Evolutionary conservation across 2,888 invertebrate genomes (phyloP), one percentile per base, ranked within the genome.

Genomic region (Apeira syringaria): DNA sequence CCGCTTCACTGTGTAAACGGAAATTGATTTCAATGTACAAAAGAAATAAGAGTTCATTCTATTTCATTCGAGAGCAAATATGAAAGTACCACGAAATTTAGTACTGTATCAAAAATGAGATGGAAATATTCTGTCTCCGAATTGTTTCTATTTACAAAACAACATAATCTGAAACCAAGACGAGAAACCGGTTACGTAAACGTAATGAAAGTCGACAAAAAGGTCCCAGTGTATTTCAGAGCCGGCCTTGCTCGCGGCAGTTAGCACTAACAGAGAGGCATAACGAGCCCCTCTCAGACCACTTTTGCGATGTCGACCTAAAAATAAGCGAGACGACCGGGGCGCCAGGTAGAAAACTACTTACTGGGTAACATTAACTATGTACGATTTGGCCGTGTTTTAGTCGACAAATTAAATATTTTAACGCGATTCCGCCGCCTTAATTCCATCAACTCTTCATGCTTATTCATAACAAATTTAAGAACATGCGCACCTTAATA

Each of bases 261-360:
- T 66, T 57, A 62, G 48, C 47, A 45, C 53, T 61, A 68, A 66
- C 56, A 61, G 61, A 58, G 48, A 47, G 39, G 34, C 51, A 57
- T 64, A 64, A 64, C 67, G 60, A 54, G 61, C 59, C 62, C 77
- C 69, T 68, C 53, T 61, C 51, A 50, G 52, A 54, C 61, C 59
- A 67, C 68, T 71, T 65, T 59, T 58, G 61, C 54, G 56, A 60
- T 49, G 63, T 51, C 67, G 74, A 74, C 77, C 78, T 80, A 78
- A 80, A 82, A 74, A 82, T 80, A 75, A 69, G 56, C 61, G 59
- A 68, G 61, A 49, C 50, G 36, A 43, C 38, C 46, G 51, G 54
- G 53, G 42, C 53, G 44, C 53, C 42, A 29, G 44, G 32, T 45
- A 54, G 55, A 64, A 56, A 53, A 62, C 64, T 65, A 60, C 57